Evolutionary conservation across 2,797 vertebrate species (phyloP), one percentile per base, ranked within the genome.

Genomic region (Bryconaethiops microstoma): DNA sequence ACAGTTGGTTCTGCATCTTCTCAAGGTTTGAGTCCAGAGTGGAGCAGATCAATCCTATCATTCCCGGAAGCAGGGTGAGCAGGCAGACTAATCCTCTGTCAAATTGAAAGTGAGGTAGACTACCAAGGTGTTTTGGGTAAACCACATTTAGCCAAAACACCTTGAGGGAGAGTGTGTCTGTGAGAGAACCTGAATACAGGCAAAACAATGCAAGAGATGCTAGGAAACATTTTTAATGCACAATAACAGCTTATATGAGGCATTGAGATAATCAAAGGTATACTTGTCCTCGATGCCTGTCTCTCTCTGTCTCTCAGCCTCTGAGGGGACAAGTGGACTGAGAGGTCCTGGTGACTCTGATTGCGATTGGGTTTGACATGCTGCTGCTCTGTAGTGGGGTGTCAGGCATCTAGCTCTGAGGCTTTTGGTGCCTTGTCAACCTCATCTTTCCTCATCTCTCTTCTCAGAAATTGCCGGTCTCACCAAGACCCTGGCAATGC

Each of bases 361-460:
- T 78, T 78, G 63, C 60, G 21, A 79, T 82, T 74, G 67, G 65
- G 74, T 50, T 75, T 84, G 83, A 83, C 81, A 78, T 73, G 62
- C 64, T 69, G 54, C 68, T 78, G 69, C 67, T 80, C 55, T 35
- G 71, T 62, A 52, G 67, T 48, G 48, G 68, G 62, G 76, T 75
- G 62, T 73, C 77, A 62, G 62, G 52, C 8, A 76, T 72, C 57
- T 60, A 72, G 80, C 77, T 82, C 62, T 19, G 9, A 65, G 69
- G 77, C 60, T 74, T 79, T 83, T 80, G 81, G 59, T 82, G 62
- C 60, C 45, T 25, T 80, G 77, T 83, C 77, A 85, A 69, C 69
- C n/a, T 78, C 70, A 60, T 80, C 54, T 68, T 73, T 48, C 9
- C 42, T 71, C 13, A 13, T 16, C 48, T 52, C 60, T 83, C 45